These are phyloP conservation scores for Drosophila testacea DNA, from an alignment of 2,888 invertebrate species.

Conservation along the genomic window DNA sequence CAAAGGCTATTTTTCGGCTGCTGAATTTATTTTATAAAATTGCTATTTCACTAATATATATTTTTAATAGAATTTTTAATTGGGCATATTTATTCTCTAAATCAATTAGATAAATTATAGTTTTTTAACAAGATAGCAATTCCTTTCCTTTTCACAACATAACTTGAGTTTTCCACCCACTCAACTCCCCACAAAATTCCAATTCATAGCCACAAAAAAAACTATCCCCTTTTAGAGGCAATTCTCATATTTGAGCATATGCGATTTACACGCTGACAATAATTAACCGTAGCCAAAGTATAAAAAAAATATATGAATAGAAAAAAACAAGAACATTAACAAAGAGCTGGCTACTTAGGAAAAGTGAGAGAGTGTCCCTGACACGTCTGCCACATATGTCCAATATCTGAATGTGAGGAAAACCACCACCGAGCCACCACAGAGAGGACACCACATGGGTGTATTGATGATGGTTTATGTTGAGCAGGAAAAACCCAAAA, in stretches of 20 bases:
- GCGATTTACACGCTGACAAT: conserved; percentile 66
- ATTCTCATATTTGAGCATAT: conserved; percentile 67
- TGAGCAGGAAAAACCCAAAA: conserved; percentile 61
- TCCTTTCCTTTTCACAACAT: background rate
- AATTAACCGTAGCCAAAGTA: conserved; percentile 64
- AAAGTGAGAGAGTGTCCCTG: conserved; percentile 14
- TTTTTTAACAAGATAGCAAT: too few relatives aligned
- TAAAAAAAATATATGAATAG: conserved; percentile 34
- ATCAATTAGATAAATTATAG: too few relatives aligned
- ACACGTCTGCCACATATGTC: conserved; percentile 72
- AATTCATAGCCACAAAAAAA: conserved; percentile 4
- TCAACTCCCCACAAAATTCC: background rate
- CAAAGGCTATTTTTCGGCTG: too few relatives aligned
- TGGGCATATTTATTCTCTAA: too few relatives aligned
- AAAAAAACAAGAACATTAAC: conserved; percentile 27
- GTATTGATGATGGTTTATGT: conserved; percentile 31
- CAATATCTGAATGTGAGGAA: conserved; percentile 37
- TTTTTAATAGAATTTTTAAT: too few relatives aligned
- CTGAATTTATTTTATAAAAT: too few relatives aligned
- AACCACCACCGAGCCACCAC: conserved; percentile 49
- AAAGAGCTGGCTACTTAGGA: conserved; percentile 46
- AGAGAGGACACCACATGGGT: conserved; percentile 39
- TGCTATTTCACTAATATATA: too few relatives aligned
- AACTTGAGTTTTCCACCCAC: background rate
- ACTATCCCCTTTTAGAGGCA: conserved; percentile 13